Conservation (phyloP, 2,797 vertebrate genomes). For the Dendrocincla fuliginosa region DNA sequence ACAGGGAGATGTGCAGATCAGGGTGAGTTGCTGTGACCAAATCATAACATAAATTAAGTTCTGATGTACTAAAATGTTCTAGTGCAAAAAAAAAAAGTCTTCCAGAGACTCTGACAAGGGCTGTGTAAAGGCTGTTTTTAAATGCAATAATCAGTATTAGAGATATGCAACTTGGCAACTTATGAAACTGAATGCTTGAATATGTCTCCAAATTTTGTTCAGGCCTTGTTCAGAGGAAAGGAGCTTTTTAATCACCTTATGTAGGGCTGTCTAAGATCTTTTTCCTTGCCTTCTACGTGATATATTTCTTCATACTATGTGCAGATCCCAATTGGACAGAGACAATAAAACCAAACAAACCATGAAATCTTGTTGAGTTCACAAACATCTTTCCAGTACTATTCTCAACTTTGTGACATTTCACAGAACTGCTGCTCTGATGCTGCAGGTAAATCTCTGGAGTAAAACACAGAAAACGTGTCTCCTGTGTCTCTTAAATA, state of each 20-base stretch:
- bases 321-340: background rate
- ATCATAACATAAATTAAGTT: background rate
- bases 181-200: background rate
- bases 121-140: background rate
- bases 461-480: background rate
- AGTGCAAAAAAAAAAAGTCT: background rate
- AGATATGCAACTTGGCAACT: background rate
- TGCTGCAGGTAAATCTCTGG: background rate
- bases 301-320: background rate
- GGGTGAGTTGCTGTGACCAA: background rate
- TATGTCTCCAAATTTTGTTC: background rate
- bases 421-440: background rate
- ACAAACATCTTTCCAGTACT: background rate
- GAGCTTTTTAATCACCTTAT: background rate
- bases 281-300: background rate
- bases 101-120: background rate
- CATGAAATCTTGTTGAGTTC: background rate
- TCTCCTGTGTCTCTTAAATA: background rate
- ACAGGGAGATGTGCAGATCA: background rate
- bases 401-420: background rate
- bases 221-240: background rate
- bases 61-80: background rate
- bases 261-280: background rate
- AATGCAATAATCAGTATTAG: background rate
- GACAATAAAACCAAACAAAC: background rate